These are phyloP conservation scores for Neostethus bicornis DNA, from an alignment of 2,797 vertebrate genomes.

Conservation along the genomic window DNA sequence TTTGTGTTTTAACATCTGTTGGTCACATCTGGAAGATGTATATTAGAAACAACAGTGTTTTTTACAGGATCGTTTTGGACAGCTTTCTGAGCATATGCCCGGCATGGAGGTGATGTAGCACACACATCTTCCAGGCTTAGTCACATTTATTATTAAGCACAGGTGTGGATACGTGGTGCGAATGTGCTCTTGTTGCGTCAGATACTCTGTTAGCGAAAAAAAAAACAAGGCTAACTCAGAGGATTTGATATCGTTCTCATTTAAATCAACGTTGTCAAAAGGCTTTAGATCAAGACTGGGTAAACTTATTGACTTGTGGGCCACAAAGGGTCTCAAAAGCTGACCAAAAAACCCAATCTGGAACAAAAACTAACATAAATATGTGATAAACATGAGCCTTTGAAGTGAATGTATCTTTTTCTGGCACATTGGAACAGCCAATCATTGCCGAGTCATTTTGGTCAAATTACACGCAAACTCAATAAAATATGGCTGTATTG, in stretches of 20 bases:
- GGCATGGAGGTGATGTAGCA: constrained; percentile 3
- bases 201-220: constrained; percentile 4
- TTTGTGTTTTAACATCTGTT: background rate
- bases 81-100: constrained; percentile 13
- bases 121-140: background rate
- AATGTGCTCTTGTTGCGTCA: constrained; percentile 16
- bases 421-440: too few species aligned
- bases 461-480: too few species aligned
- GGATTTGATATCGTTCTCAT: constrained; percentile 8
- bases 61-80: background rate
- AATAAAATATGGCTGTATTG: too few species aligned
- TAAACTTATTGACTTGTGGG: too few species aligned
- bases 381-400: too few species aligned
- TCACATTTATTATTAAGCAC: constrained; percentile 24
- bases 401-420: too few species aligned
- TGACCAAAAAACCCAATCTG: too few species aligned
- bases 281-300: background rate
- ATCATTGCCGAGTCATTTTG: too few species aligned
- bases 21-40: background rate
- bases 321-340: too few species aligned
- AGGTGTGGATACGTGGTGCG: constrained; percentile 35
- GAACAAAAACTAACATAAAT: too few species aligned
- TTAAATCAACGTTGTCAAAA: background rate
- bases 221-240: constrained; percentile 1
- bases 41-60: background rate